These are phyloP conservation scores for Apamea epomidion DNA, from an alignment of 2,888 invertebrate genomes.

Conservation along the genomic window DNA sequence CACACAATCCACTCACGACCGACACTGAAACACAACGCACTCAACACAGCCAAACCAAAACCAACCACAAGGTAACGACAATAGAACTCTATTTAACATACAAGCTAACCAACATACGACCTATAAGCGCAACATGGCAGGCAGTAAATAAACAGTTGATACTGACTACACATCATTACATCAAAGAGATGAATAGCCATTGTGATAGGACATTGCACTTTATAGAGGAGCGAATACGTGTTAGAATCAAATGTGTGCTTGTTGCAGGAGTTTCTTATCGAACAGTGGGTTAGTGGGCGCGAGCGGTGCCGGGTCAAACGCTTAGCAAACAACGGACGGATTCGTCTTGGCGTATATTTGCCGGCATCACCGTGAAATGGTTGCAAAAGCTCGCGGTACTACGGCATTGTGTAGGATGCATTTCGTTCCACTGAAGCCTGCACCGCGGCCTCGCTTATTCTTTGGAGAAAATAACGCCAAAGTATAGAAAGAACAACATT, in stretches of 20 bases:
- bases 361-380: slow-evolving; percentile 81
- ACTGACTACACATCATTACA: slow-evolving; percentile 88
- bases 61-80: slow-evolving; percentile 51
- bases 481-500: not conserved
- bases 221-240: slow-evolving; percentile 74
- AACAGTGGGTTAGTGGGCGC: slow-evolving; percentile 88
- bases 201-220: slow-evolving; percentile 82
- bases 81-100: slow-evolving; percentile 71
- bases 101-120: slow-evolving; percentile 71
- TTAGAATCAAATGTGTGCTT: slow-evolving; percentile 73
- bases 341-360: slow-evolving; percentile 84
- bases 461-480: slow-evolving; percentile 41
- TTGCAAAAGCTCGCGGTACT: slow-evolving; percentile 79
- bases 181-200: slow-evolving; percentile 83
- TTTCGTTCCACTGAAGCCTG: slow-evolving; percentile 77
- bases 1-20: slow-evolving; percentile 76
- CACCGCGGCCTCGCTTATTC: slow-evolving; percentile 65
- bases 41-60: slow-evolving; percentile 58
- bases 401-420: slow-evolving; percentile 75
- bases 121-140: slow-evolving; percentile 69
- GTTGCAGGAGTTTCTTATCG: slow-evolving; percentile 76
- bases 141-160: slow-evolving; percentile 89
- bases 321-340: slow-evolving; percentile 84
- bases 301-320: slow-evolving; percentile 86
- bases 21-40: slow-evolving; percentile 65